Conservation (phyloP, 53 echinoderm and acorn worm genomes). For the Glandiceps talaboti region DNA sequence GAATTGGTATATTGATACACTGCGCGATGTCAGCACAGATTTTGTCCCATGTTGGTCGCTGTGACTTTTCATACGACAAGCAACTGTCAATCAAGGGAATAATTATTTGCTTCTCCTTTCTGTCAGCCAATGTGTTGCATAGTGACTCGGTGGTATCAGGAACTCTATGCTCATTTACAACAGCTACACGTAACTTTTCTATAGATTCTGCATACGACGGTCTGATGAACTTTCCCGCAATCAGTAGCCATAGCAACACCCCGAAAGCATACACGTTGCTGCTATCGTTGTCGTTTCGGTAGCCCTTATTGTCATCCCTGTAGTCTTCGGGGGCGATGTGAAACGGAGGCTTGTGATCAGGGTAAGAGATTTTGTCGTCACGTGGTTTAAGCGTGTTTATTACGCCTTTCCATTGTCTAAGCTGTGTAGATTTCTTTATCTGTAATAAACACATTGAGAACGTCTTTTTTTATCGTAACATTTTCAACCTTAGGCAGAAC, state of each 20-base stretch:
- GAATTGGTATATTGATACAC: too few relatives aligned
- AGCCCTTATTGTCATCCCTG: neutral
- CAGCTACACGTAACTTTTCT: too few relatives aligned
- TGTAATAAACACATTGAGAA: too few relatives aligned
- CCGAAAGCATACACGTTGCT: neutral
- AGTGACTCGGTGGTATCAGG: too few relatives aligned
- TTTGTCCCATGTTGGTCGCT: neutral
- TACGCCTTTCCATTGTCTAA: neutral
- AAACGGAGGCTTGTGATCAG: neutral
- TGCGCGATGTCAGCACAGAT: too few relatives aligned
- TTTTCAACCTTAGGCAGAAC: too few relatives aligned
- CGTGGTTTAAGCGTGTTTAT: neutral
- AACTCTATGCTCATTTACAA: too few relatives aligned
- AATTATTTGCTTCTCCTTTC: too few relatives aligned
- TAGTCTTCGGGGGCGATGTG: neutral
- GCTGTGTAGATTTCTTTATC: too few relatives aligned
- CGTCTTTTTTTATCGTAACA: too few relatives aligned
- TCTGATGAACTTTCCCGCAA: neutral
- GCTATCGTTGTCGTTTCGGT: neutral
- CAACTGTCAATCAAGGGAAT: neutral
- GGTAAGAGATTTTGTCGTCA: neutral
- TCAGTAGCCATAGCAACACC: neutral
- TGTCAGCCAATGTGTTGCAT: too few relatives aligned
- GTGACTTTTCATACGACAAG: neutral
- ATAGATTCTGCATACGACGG: neutral